Percentiles rank a stretch among this genome's conserved stretches.
These are phyloP conservation scores for Athetis lepigone DNA, from an alignment of 2,888 invertebrate genomes.

Conservation along the genomic window DNA sequence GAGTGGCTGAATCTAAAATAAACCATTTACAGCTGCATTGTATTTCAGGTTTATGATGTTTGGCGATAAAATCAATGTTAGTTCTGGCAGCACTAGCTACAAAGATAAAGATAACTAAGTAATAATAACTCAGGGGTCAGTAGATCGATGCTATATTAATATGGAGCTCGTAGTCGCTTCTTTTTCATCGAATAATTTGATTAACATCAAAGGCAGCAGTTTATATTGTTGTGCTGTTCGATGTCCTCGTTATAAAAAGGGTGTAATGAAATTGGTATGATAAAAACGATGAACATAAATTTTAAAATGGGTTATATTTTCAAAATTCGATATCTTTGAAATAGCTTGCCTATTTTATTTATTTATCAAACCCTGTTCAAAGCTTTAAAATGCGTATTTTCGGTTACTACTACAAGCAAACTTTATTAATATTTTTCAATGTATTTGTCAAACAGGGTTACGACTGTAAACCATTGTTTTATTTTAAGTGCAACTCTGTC, in stretches of 20 bases:
- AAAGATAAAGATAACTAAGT: conserved; percentile 37
- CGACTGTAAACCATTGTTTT: background rate
- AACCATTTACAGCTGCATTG: conserved; percentile 5
- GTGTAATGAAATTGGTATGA: background rate
- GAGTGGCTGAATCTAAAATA: conserved; percentile 4
- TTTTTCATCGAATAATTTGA: conserved; percentile 38
- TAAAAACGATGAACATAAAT: too few species aligned
- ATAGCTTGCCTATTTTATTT: too few species aligned
- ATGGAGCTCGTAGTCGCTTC: conserved; percentile 3
- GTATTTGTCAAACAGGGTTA: conserved; percentile 4
- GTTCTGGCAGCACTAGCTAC: conserved; percentile 7
- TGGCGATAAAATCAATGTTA: conserved; percentile 42
- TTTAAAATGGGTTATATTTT: too few species aligned
- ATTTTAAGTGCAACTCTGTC: background rate
- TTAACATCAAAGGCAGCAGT: conserved; percentile 28
- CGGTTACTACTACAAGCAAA: too few species aligned
- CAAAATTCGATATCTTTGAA: conserved; percentile 18
- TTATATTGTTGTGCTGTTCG: conserved; percentile 7
- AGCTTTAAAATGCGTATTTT: too few species aligned
- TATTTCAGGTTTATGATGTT: conserved; percentile 13
- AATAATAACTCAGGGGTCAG: conserved; percentile 45
- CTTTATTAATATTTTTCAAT: too few species aligned
- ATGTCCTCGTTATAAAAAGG: background rate
- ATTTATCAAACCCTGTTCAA: background rate
- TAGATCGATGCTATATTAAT: conserved; percentile 42